Evolutionary conservation across 2,888 invertebrate species (phyloP).

Genomic region (Polydrusus tereticollis): DNA sequence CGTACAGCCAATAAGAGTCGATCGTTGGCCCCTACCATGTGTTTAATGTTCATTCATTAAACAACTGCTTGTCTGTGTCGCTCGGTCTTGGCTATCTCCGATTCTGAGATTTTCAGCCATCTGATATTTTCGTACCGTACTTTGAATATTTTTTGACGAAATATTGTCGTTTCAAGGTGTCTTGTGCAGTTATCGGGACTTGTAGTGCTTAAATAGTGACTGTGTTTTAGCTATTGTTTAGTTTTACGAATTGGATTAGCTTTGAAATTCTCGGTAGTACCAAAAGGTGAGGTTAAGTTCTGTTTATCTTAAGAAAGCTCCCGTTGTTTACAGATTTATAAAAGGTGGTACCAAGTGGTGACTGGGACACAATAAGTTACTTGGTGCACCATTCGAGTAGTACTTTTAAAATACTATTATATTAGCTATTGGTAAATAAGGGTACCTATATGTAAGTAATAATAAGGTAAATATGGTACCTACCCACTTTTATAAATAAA

Average conservation of each 20-base stretch:
- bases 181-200: slow-evolving; percentile 22
- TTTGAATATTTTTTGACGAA: slow-evolving; percentile 22
- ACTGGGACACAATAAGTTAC: too few relatives aligned
- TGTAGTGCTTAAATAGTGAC: slow-evolving; percentile 20
- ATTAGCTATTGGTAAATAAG: too few relatives aligned
- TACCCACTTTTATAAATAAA: too few relatives aligned
- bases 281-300: slow-evolving; percentile 46
- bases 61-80: slow-evolving; percentile 52
- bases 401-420: too few relatives aligned
- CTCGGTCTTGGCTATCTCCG: slow-evolving; percentile 38
- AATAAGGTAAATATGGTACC: too few relatives aligned
- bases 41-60: slow-evolving; percentile 63
- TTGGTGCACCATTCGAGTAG: too few relatives aligned
- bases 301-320: slow-evolving; percentile 20
- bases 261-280: slow-evolving; percentile 21
- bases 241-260: slow-evolving; percentile 6
- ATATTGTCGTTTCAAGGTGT: slow-evolving; percentile 9
- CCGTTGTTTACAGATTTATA: slow-evolving; percentile 40
- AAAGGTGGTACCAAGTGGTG: slow-evolving; percentile 3
- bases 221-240: slow-evolving; percentile 9
- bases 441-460: too few relatives aligned
- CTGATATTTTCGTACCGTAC: slow-evolving; percentile 30
- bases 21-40: slow-evolving; percentile 48
- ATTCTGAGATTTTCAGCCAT: slow-evolving; percentile 40
- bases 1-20: slow-evolving; percentile 45